Evolutionary conservation across 2,888 invertebrate species (phyloP).

Genomic region (Protonemura montana): DNA sequence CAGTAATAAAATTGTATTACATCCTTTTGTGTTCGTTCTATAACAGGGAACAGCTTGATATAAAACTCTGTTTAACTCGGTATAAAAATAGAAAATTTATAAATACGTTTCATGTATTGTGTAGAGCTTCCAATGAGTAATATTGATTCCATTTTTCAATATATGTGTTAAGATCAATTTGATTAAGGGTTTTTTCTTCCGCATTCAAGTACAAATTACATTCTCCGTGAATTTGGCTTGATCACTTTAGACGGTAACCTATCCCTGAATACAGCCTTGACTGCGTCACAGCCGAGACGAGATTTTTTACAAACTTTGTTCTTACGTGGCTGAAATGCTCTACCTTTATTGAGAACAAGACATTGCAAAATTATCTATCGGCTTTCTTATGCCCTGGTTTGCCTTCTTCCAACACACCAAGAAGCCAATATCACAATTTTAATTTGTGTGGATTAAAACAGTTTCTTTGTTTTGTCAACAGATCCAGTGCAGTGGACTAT

Average conservation of each 20-base stretch:
- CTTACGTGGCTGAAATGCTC: background rate
- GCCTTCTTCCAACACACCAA: too few species aligned
- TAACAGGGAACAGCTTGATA: background rate
- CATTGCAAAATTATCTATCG: background rate
- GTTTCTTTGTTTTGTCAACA: slow-evolving; percentile 58
- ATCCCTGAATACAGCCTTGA: background rate
- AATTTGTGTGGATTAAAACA: background rate
- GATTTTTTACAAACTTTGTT: background rate
- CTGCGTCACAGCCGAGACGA: background rate
- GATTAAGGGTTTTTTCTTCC: background rate
- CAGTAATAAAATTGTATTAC: background rate
- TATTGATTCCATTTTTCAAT: background rate
- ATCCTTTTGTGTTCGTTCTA: background rate
- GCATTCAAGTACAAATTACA: background rate
- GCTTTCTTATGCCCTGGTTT: too few species aligned
- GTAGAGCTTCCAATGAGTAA: background rate
- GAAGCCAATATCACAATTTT: background rate
- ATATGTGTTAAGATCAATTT: background rate
- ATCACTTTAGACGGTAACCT: background rate
- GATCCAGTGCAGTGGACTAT: slow-evolving; percentile 90
- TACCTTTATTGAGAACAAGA: background rate
- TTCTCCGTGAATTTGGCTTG: background rate
- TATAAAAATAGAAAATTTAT: background rate
- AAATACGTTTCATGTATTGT: background rate
- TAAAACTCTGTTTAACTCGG: too few species aligned